Evolutionary conservation across 2,113 vertebrate species (phyloP).

Genomic region (Tachuris rubrigastra): DNA sequence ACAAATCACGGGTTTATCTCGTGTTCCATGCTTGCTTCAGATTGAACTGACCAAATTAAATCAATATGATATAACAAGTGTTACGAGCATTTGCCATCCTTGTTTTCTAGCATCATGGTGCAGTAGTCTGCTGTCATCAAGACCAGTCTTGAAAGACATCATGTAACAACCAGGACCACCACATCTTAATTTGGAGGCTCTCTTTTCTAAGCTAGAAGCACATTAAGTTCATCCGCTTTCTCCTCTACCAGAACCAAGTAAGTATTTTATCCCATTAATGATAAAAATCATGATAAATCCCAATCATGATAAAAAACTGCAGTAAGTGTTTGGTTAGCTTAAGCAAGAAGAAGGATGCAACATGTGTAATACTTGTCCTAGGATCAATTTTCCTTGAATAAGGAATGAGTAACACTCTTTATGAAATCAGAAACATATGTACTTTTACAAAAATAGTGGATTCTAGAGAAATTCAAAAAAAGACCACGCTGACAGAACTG

Average conservation of each 20-base stretch:
- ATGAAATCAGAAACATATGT: not conserved
- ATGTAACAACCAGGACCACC: not conserved
- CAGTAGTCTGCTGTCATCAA: not conserved
- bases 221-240: not conserved
- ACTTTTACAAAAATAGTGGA: not conserved
- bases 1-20: not conserved
- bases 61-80: not conserved
- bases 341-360: not conserved
- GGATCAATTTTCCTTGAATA: not conserved
- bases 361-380: not conserved
- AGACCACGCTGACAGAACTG: not conserved
- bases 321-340: not conserved
- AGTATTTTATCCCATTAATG: not conserved
- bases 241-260: not conserved
- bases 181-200: not conserved
- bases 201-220: not conserved
- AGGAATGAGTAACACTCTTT: not conserved
- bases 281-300: no score
- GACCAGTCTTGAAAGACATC: not conserved
- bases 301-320: not conserved
- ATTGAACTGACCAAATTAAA: not conserved
- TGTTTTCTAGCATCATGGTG: not conserved
- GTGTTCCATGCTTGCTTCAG: not conserved
- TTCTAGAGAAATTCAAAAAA: not conserved
- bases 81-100: not conserved